A percentile compares a stretch with the other conserved stretches of the same genome.
Evolutionary conservation across 2,888 invertebrate genomes (phyloP).

Genomic region (Melanophora roralis): DNA sequence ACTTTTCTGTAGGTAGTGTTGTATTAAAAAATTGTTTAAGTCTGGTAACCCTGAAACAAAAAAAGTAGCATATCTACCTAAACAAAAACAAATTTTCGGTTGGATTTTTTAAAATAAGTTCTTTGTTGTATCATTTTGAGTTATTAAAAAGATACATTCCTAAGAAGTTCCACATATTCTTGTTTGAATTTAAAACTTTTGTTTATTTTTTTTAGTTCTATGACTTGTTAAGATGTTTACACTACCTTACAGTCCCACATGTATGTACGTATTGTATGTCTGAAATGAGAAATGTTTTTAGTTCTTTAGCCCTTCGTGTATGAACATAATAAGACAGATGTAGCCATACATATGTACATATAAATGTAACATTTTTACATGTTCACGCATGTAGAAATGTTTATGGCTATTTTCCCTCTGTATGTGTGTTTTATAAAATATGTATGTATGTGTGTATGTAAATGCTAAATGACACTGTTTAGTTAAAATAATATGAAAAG

Average conservation of each 20-base stretch:
- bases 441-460: background rate
- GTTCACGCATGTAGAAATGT: too few relatives aligned
- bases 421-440: too few relatives aligned
- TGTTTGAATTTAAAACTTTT: too few relatives aligned
- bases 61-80: background rate
- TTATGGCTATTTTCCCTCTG: too few relatives aligned
- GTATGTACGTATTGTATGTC: background rate
- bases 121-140: too few relatives aligned
- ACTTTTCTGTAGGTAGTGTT: conserved; percentile 1
- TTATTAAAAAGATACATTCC: too few relatives aligned
- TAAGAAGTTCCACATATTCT: too few relatives aligned
- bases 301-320: conserved; percentile 8
- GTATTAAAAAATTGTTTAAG: background rate
- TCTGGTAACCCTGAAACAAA: background rate
- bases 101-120: too few relatives aligned
- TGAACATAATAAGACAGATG: background rate
- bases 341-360: background rate
- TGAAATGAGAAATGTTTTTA: background rate
- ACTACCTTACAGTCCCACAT: background rate
- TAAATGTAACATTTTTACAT: too few relatives aligned
- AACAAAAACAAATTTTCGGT: too few relatives aligned
- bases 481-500: conserved; percentile 4
- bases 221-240: background rate
- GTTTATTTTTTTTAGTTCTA: background rate
- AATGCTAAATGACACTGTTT: conserved; percentile 6